Evolutionary conservation across 2,797 vertebrate species (phyloP).

Genomic region (Benthosema pterotum): DNA sequence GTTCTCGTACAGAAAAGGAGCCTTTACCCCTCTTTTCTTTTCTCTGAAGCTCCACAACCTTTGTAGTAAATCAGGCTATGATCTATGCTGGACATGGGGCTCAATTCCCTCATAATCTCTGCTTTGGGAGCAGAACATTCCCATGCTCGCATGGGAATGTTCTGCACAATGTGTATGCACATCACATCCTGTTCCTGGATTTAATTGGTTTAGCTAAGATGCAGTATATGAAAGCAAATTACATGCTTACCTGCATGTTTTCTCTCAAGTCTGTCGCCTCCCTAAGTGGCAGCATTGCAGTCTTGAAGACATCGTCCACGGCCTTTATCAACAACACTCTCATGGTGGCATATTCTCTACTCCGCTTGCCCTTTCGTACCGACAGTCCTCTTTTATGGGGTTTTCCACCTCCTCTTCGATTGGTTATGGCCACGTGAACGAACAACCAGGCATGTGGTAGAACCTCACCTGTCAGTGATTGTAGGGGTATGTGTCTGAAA

Average conservation of each 20-base stretch:
- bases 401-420: constrained; percentile 96
- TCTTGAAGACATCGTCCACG: constrained; percentile 96
- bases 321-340: constrained; percentile 93
- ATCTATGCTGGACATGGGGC: constrained; percentile 37
- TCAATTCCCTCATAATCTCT: constrained; percentile 16
- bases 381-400: constrained; percentile 97
- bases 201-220: neutral
- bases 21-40: constrained; percentile 18
- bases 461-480: constrained; percentile 93
- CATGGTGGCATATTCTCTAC: constrained; percentile 94
- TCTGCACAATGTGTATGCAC: too few species aligned
- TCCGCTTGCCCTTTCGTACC: constrained; percentile 93
- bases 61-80: constrained; percentile 41
- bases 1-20: constrained; percentile 29
- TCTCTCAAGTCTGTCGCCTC: constrained; percentile 97
- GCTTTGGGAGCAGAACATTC: constrained; percentile 36
- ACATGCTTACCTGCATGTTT: constrained; percentile 93
- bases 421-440: constrained; percentile 97
- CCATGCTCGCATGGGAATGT: too few species aligned
- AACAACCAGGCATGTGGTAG: constrained; percentile 93
- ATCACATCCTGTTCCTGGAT: neutral
- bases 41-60: constrained; percentile 27
- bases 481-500: constrained; percentile 94
- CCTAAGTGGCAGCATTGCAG: constrained; percentile 89
- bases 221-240: neutral